These are phyloP conservation scores for Tetragonisca angustula DNA, from an alignment of 2,888 invertebrate species.

Conservation along the genomic window DNA sequence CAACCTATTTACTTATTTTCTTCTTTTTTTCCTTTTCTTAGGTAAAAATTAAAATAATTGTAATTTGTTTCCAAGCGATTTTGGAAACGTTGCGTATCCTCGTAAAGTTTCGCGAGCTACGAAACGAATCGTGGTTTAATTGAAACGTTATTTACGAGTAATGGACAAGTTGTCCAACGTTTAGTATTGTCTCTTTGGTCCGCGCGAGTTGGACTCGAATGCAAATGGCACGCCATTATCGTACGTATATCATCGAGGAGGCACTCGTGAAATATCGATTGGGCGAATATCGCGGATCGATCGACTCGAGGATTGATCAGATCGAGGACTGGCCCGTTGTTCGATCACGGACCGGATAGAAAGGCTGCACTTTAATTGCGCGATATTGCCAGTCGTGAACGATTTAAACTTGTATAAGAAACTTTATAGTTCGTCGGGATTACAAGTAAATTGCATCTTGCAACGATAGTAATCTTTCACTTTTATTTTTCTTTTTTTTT, in stretches of 20 bases:
- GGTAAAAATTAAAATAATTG: background rate
- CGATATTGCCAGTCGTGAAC: background rate
- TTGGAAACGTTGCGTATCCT: background rate
- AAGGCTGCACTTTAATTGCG: slow-evolving; percentile 41
- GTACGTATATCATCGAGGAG: slow-evolving; percentile 40
- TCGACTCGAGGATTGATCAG: slow-evolving; percentile 3
- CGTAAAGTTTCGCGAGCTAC: slow-evolving; percentile 16
- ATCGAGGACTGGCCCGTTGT: background rate
- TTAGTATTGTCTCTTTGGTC: slow-evolving; percentile 4
- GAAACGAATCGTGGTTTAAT: slow-evolving; percentile 26
- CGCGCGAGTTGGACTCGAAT: slow-evolving; percentile 31
- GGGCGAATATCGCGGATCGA: slow-evolving; percentile 36
- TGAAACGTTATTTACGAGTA: slow-evolving; percentile 59
- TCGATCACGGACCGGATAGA: slow-evolving; percentile 35
- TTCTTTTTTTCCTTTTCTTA: background rate
- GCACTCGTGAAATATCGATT: slow-evolving; percentile 46
- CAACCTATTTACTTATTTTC: background rate
- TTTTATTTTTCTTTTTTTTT: background rate
- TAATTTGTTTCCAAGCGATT: slow-evolving; percentile 14
- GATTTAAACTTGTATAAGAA: slow-evolving; percentile 23
- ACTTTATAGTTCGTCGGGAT: slow-evolving; percentile 3
- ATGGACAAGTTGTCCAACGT: slow-evolving; percentile 40
- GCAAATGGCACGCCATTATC: slow-evolving; percentile 33
- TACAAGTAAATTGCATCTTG: slow-evolving; percentile 27
- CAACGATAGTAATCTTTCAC: slow-evolving; percentile 22